Percentiles rank a stretch among this genome's conserved stretches.
These are phyloP conservation scores for Notarius lentiginosus DNA, from an alignment of 2,113 vertebrate genomes.

Conservation along the genomic window DNA sequence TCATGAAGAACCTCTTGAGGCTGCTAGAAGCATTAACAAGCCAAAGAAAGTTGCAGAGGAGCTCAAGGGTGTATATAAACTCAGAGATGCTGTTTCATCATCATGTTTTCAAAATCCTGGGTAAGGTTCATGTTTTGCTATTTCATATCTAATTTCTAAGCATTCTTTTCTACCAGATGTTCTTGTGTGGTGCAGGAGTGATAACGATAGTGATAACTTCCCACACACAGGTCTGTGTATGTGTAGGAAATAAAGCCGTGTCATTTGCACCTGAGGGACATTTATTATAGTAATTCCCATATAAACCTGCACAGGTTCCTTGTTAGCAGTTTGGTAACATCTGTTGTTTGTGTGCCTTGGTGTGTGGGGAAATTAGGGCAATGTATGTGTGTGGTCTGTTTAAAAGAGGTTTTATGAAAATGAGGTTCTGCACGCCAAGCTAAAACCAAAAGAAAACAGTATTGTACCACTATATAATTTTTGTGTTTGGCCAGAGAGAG, in stretches of 20 bases:
- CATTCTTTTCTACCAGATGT: neutral
- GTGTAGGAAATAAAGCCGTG: slow-evolving; percentile 27
- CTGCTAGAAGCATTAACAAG: neutral
- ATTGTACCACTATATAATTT: slow-evolving; percentile 39
- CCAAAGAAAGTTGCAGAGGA: neutral
- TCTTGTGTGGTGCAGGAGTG: neutral
- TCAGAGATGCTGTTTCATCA: neutral
- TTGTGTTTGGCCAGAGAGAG: slow-evolving; percentile 32
- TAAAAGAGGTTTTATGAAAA: slow-evolving; percentile 14
- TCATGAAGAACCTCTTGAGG: neutral
- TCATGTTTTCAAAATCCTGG: neutral
- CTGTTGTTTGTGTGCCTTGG: slow-evolving; percentile 43
- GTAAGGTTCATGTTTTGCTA: neutral
- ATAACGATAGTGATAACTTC: neutral
- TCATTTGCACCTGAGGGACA: slow-evolving; percentile 3
- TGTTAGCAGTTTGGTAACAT: slow-evolving; percentile 29
- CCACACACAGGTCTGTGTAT: neutral
- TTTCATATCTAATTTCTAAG: neutral
- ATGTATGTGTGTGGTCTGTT: slow-evolving; percentile 24
- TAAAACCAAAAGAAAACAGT: slow-evolving; percentile 39
- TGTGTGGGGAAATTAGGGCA: slow-evolving; percentile 32
- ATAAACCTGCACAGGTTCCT: slow-evolving; percentile 28
- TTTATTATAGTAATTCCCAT: slow-evolving; percentile 9
- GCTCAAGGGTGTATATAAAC: neutral
- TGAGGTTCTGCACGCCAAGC: slow-evolving; percentile 32